Percentiles rank a stretch among this genome's conserved stretches.
Evolutionary conservation across 2,797 vertebrate genomes (phyloP).

Genomic region (Oreochromis grahami): DNA sequence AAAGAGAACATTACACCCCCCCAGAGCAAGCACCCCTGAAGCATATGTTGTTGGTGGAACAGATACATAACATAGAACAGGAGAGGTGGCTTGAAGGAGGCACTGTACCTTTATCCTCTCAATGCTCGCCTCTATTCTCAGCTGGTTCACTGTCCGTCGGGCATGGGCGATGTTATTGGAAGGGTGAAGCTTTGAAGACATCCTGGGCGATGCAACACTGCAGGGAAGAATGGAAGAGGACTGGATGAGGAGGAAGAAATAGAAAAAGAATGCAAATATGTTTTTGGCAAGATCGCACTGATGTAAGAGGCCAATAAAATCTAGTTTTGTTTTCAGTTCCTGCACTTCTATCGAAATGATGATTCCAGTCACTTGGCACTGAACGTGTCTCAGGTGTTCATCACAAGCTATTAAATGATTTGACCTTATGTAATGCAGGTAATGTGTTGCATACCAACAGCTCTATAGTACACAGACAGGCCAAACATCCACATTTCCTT

Average conservation of each 20-base stretch:
- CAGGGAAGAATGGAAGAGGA: neutral
- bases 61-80: neutral
- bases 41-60: neutral
- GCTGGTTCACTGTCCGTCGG: constrained; percentile 87
- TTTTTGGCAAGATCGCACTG: neutral
- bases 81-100: neutral
- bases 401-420: neutral
- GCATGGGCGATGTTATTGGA: constrained; percentile 87
- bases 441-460: neutral
- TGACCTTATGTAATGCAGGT: neutral
- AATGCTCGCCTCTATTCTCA: constrained; percentile 88
- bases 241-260: neutral
- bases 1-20: neutral
- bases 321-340: neutral
- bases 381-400: neutral
- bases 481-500: constrained; percentile 20
- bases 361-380: neutral
- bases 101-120: constrained; percentile 91
- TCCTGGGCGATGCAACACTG: constrained; percentile 66
- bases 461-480: neutral
- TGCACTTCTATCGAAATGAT: neutral
- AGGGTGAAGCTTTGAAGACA: constrained; percentile 88
- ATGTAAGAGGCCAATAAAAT: neutral
- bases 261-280: neutral
- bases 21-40: neutral